Conservation (phyloP, 2,113 vertebrate species). For the Motacilla tschutschensis region DNA sequence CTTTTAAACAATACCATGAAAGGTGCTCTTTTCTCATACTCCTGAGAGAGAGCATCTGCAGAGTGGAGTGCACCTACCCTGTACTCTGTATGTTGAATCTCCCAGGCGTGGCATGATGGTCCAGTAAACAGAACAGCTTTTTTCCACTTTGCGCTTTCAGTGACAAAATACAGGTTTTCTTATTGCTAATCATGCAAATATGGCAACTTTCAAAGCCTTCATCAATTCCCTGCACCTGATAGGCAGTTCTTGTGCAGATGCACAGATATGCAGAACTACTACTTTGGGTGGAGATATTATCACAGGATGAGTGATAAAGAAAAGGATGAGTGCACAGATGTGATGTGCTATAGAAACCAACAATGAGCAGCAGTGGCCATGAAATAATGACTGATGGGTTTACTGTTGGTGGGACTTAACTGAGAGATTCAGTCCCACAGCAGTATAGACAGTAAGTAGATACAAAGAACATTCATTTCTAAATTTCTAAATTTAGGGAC, state of each 20-base stretch:
- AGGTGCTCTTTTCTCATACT: neutral
- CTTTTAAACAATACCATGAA: neutral
- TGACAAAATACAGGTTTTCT: neutral
- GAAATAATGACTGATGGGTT: neutral
- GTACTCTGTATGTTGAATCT: neutral
- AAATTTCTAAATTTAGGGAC: neutral
- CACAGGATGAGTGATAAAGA: neutral
- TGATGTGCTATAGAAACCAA: neutral
- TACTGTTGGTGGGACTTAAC: neutral
- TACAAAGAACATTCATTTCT: neutral
- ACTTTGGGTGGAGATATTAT: neutral
- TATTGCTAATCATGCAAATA: neutral
- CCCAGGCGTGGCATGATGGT: neutral
- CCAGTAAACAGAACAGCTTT: neutral
- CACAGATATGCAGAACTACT: neutral
- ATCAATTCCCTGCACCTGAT: rapidly evolving
- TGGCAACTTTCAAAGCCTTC: neutral
- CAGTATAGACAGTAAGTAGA: neutral
- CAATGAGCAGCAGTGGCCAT: neutral
- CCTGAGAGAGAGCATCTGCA: neutral
- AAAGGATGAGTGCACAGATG: neutral
- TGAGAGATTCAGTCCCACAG: neutral
- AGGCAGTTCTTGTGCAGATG: neutral
- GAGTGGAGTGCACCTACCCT: neutral
- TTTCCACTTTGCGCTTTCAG: neutral